A percentile compares a stretch with the other conserved stretches of the same genome.
These are phyloP conservation scores for Diaperis boleti DNA, from an alignment of 2,888 invertebrate genomes.

Conservation along the genomic window DNA sequence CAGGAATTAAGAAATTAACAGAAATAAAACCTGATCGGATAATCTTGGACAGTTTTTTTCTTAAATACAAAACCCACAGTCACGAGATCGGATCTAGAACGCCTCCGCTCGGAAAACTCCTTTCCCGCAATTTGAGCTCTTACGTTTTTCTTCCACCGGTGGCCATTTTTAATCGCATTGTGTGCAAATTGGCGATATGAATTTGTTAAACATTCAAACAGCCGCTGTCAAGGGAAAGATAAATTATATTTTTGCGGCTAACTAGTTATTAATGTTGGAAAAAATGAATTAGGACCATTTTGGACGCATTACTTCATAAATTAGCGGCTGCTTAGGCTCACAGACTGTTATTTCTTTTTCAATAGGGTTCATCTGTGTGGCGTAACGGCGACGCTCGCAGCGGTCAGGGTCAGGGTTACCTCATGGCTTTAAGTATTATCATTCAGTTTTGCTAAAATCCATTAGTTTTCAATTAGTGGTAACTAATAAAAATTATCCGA, in stretches of 20 bases:
- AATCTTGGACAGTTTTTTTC: constrained; percentile 19
- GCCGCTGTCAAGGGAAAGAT: constrained; percentile 33
- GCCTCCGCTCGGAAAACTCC: not conserved
- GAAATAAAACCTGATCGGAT: constrained; percentile 26
- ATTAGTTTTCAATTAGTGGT: no score
- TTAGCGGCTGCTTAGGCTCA: constrained; percentile 17
- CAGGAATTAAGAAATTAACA: constrained; percentile 36
- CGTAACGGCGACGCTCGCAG: not conserved
- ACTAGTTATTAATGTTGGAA: constrained; percentile 34
- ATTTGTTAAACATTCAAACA: constrained; percentile 32
- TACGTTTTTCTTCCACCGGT: not conserved
- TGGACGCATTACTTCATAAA: constrained; percentile 32
- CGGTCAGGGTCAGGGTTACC: constrained; percentile 10
- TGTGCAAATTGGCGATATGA: constrained; percentile 30
- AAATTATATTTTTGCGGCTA: constrained; percentile 30
- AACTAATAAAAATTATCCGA: no score
- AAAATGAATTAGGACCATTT: constrained; percentile 35
- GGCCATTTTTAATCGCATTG: constrained; percentile 18
- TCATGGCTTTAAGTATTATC: no score
- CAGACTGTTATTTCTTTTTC: constrained; percentile 23
- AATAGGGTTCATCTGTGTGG: constrained; percentile 12
- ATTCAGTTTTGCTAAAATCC: no score
- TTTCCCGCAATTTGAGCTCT: not conserved
- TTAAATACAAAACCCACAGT: constrained; percentile 16
- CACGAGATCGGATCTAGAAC: constrained; percentile 6